Evolutionary conservation across 2,113 vertebrate genomes (phyloP).

Genomic region (Oryzias woworae): DNA sequence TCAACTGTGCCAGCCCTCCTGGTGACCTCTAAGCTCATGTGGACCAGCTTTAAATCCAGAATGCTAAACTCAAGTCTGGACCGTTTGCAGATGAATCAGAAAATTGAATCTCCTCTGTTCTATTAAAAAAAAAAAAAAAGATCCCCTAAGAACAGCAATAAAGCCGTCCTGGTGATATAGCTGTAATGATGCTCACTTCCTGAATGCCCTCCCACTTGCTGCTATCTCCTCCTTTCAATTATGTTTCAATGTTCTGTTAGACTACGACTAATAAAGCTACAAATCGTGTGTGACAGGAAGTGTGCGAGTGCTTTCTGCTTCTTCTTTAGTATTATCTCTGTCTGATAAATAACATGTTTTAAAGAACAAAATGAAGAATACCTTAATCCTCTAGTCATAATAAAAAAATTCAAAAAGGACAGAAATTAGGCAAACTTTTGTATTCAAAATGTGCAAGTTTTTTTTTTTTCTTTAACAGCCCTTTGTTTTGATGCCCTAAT

Average conservation of each 20-base stretch:
- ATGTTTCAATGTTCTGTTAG: constrained; percentile 75
- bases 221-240: constrained; percentile 76
- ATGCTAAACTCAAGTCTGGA: constrained; percentile 51
- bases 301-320: constrained; percentile 75
- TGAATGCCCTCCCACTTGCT: constrained; percentile 34
- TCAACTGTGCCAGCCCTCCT: constrained; percentile 55
- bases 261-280: constrained; percentile 81
- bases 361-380: constrained; percentile 74
- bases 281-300: constrained; percentile 67
- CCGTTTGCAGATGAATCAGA: constrained; percentile 71
- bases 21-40: constrained; percentile 61
- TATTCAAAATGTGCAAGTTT: not conserved
- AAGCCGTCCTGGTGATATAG: constrained; percentile 72
- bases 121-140: constrained; percentile 36
- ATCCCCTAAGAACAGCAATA: constrained; percentile 57
- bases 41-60: constrained; percentile 29
- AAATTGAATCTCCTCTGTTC: constrained; percentile 74
- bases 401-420: constrained; percentile 29
- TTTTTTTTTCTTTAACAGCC: constrained; percentile 6
- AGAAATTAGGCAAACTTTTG: too few species aligned
- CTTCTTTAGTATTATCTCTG: constrained; percentile 76
- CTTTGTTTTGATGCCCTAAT: not conserved
- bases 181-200: constrained; percentile 57
- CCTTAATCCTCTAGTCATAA: constrained; percentile 74
- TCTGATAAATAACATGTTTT: constrained; percentile 72